Conservation (phyloP, 37 sponge, comb jelly and placozoan genomes). For the Hormiphora californensis region DNA sequence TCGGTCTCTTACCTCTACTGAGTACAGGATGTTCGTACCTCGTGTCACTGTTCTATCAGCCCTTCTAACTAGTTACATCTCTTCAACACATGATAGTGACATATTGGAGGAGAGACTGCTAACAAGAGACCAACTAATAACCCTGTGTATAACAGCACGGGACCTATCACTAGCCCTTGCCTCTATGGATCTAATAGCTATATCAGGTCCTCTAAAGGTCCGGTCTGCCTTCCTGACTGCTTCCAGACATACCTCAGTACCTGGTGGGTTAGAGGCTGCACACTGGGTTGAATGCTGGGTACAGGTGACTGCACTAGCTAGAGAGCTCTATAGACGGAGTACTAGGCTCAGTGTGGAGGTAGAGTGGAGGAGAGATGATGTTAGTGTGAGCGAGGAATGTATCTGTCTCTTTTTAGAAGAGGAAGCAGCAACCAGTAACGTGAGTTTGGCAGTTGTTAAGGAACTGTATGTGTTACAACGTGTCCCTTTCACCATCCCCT, state of each 20-base stretch:
- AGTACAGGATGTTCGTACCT: conserved; percentile 8
- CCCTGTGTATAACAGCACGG: not conserved
- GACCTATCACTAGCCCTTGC: not conserved
- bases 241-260: not conserved
- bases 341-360: not conserved
- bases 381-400: conserved; percentile 28
- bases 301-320: not conserved
- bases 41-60: not conserved
- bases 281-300: conserved; percentile 29
- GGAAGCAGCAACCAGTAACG: not conserved
- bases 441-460: conserved; percentile 7
- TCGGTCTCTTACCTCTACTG: not conserved
- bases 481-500: conserved; percentile 18
- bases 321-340: not conserved
- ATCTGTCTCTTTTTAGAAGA: no score
- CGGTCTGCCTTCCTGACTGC: conserved; percentile 17
- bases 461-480: conserved; percentile 28
- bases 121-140: not conserved
- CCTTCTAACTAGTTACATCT: not conserved
- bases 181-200: not conserved
- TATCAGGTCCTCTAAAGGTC: conserved; percentile 13
- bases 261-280: not conserved
- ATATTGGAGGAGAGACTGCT: not conserved
- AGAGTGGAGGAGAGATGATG: conserved; percentile 34
- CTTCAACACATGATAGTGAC: conserved; percentile 19